Evolutionary conservation across 2,113 vertebrate species (phyloP), one percentile per base, ranked within the genome.

Genomic region (Cyphomyrus discorhynchus): DNA sequence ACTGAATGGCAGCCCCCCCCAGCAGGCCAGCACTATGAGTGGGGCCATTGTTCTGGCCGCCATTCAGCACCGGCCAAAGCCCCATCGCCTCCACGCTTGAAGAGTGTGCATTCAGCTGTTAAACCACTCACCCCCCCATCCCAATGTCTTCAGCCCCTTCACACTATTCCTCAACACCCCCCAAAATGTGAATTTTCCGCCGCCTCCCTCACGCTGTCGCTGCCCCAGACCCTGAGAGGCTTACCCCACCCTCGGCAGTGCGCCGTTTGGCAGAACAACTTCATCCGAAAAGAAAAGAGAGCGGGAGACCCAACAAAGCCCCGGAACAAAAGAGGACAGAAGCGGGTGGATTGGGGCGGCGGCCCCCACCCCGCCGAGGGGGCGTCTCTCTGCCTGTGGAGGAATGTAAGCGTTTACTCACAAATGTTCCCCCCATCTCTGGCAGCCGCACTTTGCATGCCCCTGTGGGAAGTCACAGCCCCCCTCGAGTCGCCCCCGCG

Each of bases 21-120:
- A 15, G 15, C 87, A 89, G 90, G 90, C 88, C 15, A 92, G 89
- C 89, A 88, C 90, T 89, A 96, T 96, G 94, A 97, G 96, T 96
- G 93, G 92, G 90, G 88, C 93, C 95, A 96, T 97, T 97, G 97
- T 97, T 96, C 93, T 84, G 90, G 89, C 93, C 88, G 45, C 91
- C 92, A 95, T 96, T 95, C 93, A 94, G 92, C 91, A 90, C 82
- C 91, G 89, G 95, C 94, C 92, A 91, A 92, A 93, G 93, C 92
- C 93, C 91, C 89, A 92, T 92, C 91, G 90, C 92, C 89, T 93
- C 93, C 90, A 85, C 89, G 91, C 86, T 50, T 90, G 91, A 88
- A 53, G 62, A 92, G 91, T 91, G 92, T 89, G 92, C 94, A 94
- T 95, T 96, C 95, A 95, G 94, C 95, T 94, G 95, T 93, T 93